A percentile compares a stretch with the other conserved stretches of the same genome.
Evolutionary conservation across 2,797 vertebrate species (phyloP).

Genomic region (Vespertilio murinus): DNA sequence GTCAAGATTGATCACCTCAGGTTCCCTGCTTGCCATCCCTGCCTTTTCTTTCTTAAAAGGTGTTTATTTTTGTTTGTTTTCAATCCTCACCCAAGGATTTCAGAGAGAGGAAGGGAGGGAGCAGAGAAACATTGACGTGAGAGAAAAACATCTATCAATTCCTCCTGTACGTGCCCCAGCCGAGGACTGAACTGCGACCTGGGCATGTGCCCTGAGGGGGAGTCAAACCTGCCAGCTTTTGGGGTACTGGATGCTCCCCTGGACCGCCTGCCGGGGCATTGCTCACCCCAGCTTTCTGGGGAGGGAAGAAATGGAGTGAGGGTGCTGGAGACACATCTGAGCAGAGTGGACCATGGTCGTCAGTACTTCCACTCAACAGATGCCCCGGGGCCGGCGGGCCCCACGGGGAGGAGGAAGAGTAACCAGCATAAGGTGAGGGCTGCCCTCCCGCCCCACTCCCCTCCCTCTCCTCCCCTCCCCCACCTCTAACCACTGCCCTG

Average conservation of each 20-base stretch:
- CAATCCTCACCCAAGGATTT: neutral
- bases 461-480: neutral
- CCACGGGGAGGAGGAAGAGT: neutral
- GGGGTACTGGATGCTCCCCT: neutral
- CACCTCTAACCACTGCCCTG: conserved; percentile 35
- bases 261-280: too few species aligned
- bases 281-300: too few species aligned
- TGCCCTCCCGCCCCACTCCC: neutral
- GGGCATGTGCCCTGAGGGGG: neutral
- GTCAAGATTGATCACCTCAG: neutral
- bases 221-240: neutral
- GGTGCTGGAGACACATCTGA: neutral
- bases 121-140: neutral
- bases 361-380: too few species aligned
- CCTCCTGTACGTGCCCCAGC: neutral
- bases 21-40: neutral
- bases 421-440: neutral
- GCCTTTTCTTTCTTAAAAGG: neutral
- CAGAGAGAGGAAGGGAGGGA: neutral
- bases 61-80: neutral
- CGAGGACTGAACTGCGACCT: neutral
- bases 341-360: neutral
- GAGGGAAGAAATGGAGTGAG: too few species aligned
- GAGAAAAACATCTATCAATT: neutral
- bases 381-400: rapidly evolving